Evolutionary conservation across 1,140 invertebrate genomes (phyloP).

Genomic region (Papilio dardanus): DNA sequence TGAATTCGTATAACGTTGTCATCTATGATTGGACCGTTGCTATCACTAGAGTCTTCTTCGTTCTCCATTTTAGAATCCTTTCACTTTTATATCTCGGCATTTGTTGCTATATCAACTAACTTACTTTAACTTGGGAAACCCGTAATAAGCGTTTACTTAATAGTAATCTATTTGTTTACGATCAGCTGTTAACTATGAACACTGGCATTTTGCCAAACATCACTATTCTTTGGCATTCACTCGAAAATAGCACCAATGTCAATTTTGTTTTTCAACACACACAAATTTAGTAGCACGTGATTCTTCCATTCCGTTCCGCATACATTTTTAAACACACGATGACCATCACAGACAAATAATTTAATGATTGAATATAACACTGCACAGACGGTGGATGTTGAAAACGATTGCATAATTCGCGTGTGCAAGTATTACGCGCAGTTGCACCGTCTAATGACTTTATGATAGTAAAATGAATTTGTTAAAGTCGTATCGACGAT

Average conservation of each 20-base stretch:
- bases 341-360: slow-evolving; percentile 49
- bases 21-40: slow-evolving; percentile 75
- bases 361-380: slow-evolving; percentile 62
- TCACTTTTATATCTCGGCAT: slow-evolving; percentile 18
- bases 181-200: slow-evolving; percentile 69
- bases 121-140: slow-evolving; percentile 49
- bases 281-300: slow-evolving; percentile 52
- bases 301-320: slow-evolving; percentile 40
- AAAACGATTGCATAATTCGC: slow-evolving; percentile 71
- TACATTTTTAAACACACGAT: slow-evolving; percentile 38
- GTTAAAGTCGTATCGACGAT: slow-evolving; percentile 40
- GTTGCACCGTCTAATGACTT: slow-evolving; percentile 66
- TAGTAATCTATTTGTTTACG: slow-evolving; percentile 78
- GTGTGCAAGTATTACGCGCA: slow-evolving; percentile 60
- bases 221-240: slow-evolving; percentile 71
- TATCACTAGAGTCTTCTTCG: slow-evolving; percentile 68
- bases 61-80: slow-evolving; percentile 58
- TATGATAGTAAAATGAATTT: slow-evolving; percentile 54
- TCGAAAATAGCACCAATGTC: slow-evolving; percentile 78
- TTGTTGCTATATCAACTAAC: neutral
- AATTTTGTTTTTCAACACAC: slow-evolving; percentile 77
- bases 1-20: slow-evolving; percentile 81
- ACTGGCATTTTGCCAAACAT: slow-evolving; percentile 69
- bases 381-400: slow-evolving; percentile 54
- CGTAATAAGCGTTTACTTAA: slow-evolving; percentile 54